Percentiles rank a stretch among this genome's conserved stretches.
These are phyloP conservation scores for Mastomys natalensis DNA, from an alignment of 2,113 vertebrate species.

Conservation along the genomic window DNA sequence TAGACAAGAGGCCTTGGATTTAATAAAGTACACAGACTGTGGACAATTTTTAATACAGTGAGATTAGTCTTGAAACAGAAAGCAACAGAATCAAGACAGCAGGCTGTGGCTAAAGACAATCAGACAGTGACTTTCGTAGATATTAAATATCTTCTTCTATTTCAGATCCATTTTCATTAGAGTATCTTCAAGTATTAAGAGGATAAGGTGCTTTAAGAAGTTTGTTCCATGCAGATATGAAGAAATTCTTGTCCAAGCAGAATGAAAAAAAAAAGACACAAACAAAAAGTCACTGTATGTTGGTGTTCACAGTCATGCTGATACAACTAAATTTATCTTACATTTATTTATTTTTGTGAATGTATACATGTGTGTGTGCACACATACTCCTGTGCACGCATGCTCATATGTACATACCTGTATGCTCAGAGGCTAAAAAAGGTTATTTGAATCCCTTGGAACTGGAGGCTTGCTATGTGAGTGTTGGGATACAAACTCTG, in stretches of 20 bases:
- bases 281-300: neutral
- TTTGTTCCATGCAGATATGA: slow-evolving; percentile 47
- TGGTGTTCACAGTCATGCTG: neutral
- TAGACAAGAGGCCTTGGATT: slow-evolving; percentile 45
- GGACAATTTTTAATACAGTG: slow-evolving; percentile 66
- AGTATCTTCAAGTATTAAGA: slow-evolving; percentile 26
- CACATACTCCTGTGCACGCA: accelerated
- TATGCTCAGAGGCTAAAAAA: neutral
- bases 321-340: slow-evolving; percentile 6
- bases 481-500: neutral
- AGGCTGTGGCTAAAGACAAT: slow-evolving; percentile 1
- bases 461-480: neutral
- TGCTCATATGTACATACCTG: neutral
- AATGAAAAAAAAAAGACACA: neutral
- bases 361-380: neutral
- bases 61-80: slow-evolving; percentile 51
- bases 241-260: slow-evolving; percentile 44
- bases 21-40: slow-evolving; percentile 58
- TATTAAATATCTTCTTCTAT: slow-evolving; percentile 43
- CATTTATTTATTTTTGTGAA: neutral
- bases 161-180: slow-evolving; percentile 34
- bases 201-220: neutral
- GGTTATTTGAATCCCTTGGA: neutral
- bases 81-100: slow-evolving; percentile 23
- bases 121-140: neutral